Evolutionary conservation across 2,888 invertebrate genomes (phyloP).

Genomic region (Zygogramma bicolorata): DNA sequence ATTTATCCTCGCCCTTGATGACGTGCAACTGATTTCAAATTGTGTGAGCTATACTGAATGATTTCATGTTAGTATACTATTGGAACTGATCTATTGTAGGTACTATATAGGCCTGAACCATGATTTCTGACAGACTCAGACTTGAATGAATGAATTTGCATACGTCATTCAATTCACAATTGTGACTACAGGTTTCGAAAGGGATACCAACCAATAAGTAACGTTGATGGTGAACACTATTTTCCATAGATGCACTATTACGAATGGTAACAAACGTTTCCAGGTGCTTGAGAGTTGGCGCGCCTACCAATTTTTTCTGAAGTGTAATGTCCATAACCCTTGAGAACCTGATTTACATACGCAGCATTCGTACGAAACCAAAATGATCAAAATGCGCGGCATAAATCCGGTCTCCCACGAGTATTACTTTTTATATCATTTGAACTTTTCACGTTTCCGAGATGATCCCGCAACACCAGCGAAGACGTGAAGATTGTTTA

Average conservation of each 20-base stretch:
- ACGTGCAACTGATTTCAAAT: too few species aligned
- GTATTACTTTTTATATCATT: conserved; percentile 56
- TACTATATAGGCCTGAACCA: too few species aligned
- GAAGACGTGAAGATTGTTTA: conserved; percentile 50
- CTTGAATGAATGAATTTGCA: too few species aligned
- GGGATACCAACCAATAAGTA: too few species aligned
- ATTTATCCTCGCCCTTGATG: too few species aligned
- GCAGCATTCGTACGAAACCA: conserved; percentile 22
- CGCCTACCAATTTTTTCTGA: conserved; percentile 22
- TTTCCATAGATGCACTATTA: not conserved
- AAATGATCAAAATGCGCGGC: conserved; percentile 40
- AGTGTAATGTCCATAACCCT: conserved; percentile 33
- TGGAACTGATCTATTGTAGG: too few species aligned
- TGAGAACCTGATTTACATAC: conserved; percentile 35
- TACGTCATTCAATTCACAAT: too few species aligned
- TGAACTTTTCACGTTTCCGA: conserved; percentile 54
- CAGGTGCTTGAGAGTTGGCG: not conserved
- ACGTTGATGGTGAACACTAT: not conserved
- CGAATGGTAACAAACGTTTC: not conserved
- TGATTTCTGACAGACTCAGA: too few species aligned
- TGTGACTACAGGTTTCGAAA: too few species aligned
- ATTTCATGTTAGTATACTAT: too few species aligned
- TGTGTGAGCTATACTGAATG: too few species aligned
- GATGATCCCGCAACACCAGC: conserved; percentile 49
- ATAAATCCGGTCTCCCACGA: conserved; percentile 53